Evolutionary conservation across 2,888 invertebrate species (phyloP).

Genomic region (Pedicia rivosa): DNA sequence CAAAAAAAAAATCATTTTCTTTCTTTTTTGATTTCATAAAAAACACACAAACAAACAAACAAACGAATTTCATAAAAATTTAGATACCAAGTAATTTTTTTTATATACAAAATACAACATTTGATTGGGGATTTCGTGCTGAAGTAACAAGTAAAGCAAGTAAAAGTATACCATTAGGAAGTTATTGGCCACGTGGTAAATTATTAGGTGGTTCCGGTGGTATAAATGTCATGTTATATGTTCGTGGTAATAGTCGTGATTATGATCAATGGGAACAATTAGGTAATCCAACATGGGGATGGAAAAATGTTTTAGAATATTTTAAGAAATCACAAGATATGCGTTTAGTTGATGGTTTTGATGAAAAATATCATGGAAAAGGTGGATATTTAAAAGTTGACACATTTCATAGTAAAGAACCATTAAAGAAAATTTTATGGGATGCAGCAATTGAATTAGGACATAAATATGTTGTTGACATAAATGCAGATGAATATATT

Average conservation of each 20-base stretch:
- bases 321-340: conserved; percentile 56
- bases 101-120: conserved; percentile 10
- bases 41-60: neutral
- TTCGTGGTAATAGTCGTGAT: conserved; percentile 45
- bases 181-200: conserved; percentile 42
- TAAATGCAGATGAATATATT: conserved; percentile 46
- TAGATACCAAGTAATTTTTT: conserved; percentile 16
- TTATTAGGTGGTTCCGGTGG: conserved; percentile 47
- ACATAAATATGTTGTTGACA: conserved; percentile 42
- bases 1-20: too few species aligned
- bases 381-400: conserved; percentile 46
- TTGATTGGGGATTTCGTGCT: conserved; percentile 30
- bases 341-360: conserved; percentile 27
- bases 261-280: conserved; percentile 35
- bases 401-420: conserved; percentile 22
- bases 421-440: conserved; percentile 41
- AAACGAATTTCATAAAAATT: neutral
- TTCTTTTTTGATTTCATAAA: too few species aligned
- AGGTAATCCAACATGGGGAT: conserved; percentile 48
- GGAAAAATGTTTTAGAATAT: conserved; percentile 44
- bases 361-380: conserved; percentile 40
- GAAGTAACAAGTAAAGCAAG: conserved; percentile 31
- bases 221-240: conserved; percentile 48
- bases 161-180: conserved; percentile 19
- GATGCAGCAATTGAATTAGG: conserved; percentile 45